Percentiles rank a stretch among this genome's conserved stretches.
phyloP scores from a whole-genome alignment of 2,113 vertebrate genomes.

The Empidonax traillii region DNA sequence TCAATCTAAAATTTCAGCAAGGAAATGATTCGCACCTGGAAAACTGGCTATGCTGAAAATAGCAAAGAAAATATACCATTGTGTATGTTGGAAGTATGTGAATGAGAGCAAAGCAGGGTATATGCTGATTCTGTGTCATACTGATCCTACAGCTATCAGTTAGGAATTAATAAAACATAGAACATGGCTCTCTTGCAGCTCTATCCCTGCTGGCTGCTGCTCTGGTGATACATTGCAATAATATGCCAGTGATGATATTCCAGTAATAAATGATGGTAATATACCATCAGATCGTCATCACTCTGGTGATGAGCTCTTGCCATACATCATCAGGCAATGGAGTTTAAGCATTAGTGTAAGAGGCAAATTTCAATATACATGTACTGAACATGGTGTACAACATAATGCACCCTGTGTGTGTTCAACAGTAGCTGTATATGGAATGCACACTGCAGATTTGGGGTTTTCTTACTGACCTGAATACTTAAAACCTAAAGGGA shows the following conservation, averaged over 20 bases:
- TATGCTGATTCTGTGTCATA: not conserved
- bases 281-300: slow-evolving; percentile 46
- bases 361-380: not conserved
- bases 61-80: not conserved
- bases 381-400: not conserved
- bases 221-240: slow-evolving; percentile 62
- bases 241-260: slow-evolving; percentile 64
- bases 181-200: not conserved
- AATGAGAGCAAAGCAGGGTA: not conserved
- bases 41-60: not conserved
- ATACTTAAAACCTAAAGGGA: not conserved
- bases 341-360: slow-evolving; percentile 20
- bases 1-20: not conserved
- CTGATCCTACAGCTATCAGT: not conserved
- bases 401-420: not conserved
- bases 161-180: slow-evolving; percentile 48
- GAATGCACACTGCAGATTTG: not conserved
- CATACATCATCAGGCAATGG: slow-evolving; percentile 46
- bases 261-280: slow-evolving; percentile 65
- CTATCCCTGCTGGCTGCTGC: slow-evolving; percentile 48
- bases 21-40: not conserved
- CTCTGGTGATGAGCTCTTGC: not conserved
- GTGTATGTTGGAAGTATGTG: not conserved
- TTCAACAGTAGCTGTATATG: not conserved
- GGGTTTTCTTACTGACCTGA: not conserved